A percentile compares a stretch with the other conserved stretches of the same genome.
Conservation (phyloP, 1,140 invertebrate species). For the Drosophila bipectinata region DNA sequence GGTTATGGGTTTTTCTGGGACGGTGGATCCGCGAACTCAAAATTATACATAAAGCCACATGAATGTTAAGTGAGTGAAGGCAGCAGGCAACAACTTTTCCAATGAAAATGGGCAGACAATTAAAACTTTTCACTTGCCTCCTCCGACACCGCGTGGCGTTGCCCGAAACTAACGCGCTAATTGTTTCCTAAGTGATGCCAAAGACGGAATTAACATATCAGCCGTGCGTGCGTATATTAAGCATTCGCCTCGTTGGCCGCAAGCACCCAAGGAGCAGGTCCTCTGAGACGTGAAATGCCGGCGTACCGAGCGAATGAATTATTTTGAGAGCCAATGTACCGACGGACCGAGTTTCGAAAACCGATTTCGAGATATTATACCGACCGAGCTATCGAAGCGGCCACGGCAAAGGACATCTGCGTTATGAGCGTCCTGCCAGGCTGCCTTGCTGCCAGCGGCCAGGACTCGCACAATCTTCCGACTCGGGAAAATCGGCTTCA, state of each 20-base stretch:
- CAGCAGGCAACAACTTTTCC: constrained; percentile 58
- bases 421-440: constrained; percentile 63
- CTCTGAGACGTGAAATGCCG: constrained; percentile 42
- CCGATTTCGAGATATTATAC: constrained; percentile 7
- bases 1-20: constrained; percentile 42
- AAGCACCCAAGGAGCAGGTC: constrained; percentile 14
- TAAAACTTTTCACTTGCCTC: constrained; percentile 78
- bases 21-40: constrained; percentile 46
- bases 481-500: constrained; percentile 40
- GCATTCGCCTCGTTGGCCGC: constrained; percentile 16
- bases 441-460: constrained; percentile 13
- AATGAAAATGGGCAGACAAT: constrained; percentile 77
- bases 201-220: constrained; percentile 76
- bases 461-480: constrained; percentile 13
- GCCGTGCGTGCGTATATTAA: constrained; percentile 66
- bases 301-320: constrained; percentile 41
- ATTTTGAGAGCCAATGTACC: background rate
- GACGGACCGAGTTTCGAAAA: constrained; percentile 24
- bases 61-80: constrained; percentile 44
- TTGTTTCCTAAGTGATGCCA: constrained; percentile 75
- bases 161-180: constrained; percentile 61
- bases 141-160: constrained; percentile 1
- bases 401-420: constrained; percentile 78
- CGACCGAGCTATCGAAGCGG: constrained; percentile 43
- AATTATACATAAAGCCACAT: constrained; percentile 25